These are phyloP conservation scores for Noctua pronuba DNA, from an alignment of 2,888 invertebrate species.

Conservation along the genomic window DNA sequence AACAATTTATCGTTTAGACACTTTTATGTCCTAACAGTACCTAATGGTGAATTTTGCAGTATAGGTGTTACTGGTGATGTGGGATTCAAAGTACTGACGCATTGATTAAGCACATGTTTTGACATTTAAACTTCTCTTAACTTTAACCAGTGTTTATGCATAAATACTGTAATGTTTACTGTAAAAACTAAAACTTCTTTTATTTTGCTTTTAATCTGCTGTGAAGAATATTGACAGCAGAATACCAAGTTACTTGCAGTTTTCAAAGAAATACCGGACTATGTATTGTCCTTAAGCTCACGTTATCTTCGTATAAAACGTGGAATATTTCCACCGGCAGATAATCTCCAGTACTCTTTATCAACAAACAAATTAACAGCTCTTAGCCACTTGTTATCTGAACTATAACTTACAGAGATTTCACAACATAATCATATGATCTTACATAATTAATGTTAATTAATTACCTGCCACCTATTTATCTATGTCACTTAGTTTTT, in stretches of 20 bases:
- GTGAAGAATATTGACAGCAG: not conserved
- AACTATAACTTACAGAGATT: constrained; percentile 52
- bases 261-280: not conserved
- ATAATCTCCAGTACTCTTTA: constrained; percentile 86
- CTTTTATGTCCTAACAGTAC: too few species aligned
- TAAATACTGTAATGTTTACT: not conserved
- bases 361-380: constrained; percentile 83
- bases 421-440: constrained; percentile 55
- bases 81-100: too few species aligned
- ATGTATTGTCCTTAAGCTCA: constrained; percentile 36
- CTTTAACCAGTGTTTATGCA: not conserved
- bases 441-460: constrained; percentile 39
- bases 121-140: too few species aligned
- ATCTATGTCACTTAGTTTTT: constrained; percentile 10
- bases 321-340: constrained; percentile 83
- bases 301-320: constrained; percentile 42
- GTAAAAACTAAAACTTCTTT: not conserved
- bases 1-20: too few species aligned
- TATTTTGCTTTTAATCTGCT: not conserved
- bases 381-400: constrained; percentile 75
- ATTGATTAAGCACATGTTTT: too few species aligned
- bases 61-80: too few species aligned
- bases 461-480: constrained; percentile 47
- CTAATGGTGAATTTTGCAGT: too few species aligned
- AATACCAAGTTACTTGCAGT: not conserved